Base-by-base conservation (phyloP, 1,140 invertebrate species). In the Anoplophora glabripennis region DNA sequence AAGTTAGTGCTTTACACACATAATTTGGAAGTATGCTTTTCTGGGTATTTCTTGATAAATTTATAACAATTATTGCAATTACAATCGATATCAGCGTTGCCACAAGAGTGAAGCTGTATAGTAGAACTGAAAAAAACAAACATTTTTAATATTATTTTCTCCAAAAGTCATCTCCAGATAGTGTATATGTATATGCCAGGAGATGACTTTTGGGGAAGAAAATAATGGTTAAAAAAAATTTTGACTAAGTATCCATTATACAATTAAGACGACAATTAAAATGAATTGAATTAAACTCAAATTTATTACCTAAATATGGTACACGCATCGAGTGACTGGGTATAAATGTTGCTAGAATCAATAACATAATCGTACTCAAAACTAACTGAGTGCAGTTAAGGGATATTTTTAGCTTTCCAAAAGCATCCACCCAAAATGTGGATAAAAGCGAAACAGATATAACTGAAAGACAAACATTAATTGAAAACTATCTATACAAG, bases 371-470 rank as follows among this genome's bases (percentile, higher is more conserved):
- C 12, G 64, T 57, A 21, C 62, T 63, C 18, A 74, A 18, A 11
- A 75, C 7, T n/a, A 75, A 47, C 36, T 71, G 67, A 5, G 67
- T 41, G 57, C 68, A 68, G 10, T 44, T 56, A 17, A 75, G 40
- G 4, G 65, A 59, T n/a, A 73, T 59, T 67, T 74, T 74, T 17
- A 64, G 41, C 33, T 63, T 47, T 17, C 66, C 67, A 17, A 65
- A 64, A 14, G 69, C 63, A 28, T 69, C 68, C 21, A 70, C 51
- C 65, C 72, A 75, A 52, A 74, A 75, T 37, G 66, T 63, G 8
- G 62, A 48, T 8, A 75, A 53, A 11, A 71, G 36, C 10, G 54
- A 66, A 33, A 61, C 46, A 17, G 63, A 40, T 46, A 69, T 63
- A 57, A 73, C 74, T 75, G 41, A 65, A 73, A 71, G 40, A 14